Evolutionary conservation across 2,797 vertebrate species (phyloP), one percentile per base, ranked within the genome.

Genomic region (Hozukius guyotensis): DNA sequence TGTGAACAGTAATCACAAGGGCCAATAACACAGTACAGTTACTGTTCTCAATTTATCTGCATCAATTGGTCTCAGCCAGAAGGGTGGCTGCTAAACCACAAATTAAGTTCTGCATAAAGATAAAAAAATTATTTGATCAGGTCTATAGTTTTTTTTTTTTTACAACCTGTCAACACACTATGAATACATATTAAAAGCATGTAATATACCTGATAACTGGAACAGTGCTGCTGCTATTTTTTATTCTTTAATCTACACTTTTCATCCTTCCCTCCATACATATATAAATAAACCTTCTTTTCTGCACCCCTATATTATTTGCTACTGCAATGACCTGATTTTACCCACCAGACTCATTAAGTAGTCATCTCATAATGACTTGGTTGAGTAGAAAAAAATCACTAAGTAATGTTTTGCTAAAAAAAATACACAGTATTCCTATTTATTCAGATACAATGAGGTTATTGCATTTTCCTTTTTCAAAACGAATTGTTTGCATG

Each of bases 1-100:
- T 86, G 78, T 89, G 75, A 84, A 31, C 20, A n/a, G 32, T 49
- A 24, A 66, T 84, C 81, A 86, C 72, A 85, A 78, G 86, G 72
- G 25, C 4, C 36, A 38, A 22, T 53, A 63, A 75, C 53, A 84
- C 83, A 90, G 73, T 68, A 38, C 77, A 46, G 69, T 78, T 46
- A 85, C 72, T 77, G 79, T 79, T 90, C 61, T 73, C 52, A 22
- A 9, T 68, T 20, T 66, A 25, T 85, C 68, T 60, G 24, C 27
- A 56, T 49, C 25, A 36, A 71, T 72, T 67, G 34, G 27, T 38
- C 62, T 75, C 42, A 61, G 57, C 18, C 64, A 53, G 31, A 25
- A 55, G 31, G 9, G 4, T 7, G 10, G 49, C 72, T 57, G 31
- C 20, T 38, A 80, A 46, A 67, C 31, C 57, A 56, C 57, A 74